phyloP scores from a whole-genome alignment of 2,113 vertebrate genomes.

The Stegastes partitus region DNA sequence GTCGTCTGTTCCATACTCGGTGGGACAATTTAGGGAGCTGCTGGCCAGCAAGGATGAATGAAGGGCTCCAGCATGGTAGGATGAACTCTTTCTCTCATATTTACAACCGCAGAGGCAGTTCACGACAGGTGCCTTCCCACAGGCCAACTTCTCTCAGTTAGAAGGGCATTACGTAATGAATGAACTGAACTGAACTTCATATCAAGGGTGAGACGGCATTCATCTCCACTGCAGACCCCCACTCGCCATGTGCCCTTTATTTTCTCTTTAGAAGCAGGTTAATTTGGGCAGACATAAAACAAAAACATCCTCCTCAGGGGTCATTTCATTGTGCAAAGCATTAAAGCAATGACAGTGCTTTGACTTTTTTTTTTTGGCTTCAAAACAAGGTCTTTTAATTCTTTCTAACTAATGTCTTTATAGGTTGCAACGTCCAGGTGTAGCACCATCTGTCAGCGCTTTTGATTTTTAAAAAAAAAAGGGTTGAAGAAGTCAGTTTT shows the following conservation, averaged over 20 bases:
- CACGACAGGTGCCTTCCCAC: conserved; percentile 46
- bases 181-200: conserved; percentile 36
- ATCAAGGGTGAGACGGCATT: conserved; percentile 15
- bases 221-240: neutral
- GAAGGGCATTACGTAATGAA: conserved; percentile 34
- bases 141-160: conserved; percentile 39
- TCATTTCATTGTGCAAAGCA: conserved; percentile 1
- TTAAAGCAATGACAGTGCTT: conserved; percentile 16
- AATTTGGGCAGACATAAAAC: conserved; percentile 8
- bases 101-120: conserved; percentile 47
- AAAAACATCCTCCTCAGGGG: neutral
- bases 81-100: conserved; percentile 54
- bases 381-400: neutral
- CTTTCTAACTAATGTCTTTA: conserved; percentile 8
- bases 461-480: conserved; percentile 12
- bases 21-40: conserved; percentile 53
- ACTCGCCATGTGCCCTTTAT: neutral
- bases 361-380: neutral
- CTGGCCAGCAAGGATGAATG: conserved; percentile 60
- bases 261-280: conserved; percentile 10
- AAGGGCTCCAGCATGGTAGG: conserved; percentile 40
- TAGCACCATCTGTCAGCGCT: conserved; percentile 27
- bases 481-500: neutral
- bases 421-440: conserved; percentile 10
- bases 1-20: conserved; percentile 47